Conservation (phyloP, 2,113 vertebrate species). For the Serilophus lunatus region DNA sequence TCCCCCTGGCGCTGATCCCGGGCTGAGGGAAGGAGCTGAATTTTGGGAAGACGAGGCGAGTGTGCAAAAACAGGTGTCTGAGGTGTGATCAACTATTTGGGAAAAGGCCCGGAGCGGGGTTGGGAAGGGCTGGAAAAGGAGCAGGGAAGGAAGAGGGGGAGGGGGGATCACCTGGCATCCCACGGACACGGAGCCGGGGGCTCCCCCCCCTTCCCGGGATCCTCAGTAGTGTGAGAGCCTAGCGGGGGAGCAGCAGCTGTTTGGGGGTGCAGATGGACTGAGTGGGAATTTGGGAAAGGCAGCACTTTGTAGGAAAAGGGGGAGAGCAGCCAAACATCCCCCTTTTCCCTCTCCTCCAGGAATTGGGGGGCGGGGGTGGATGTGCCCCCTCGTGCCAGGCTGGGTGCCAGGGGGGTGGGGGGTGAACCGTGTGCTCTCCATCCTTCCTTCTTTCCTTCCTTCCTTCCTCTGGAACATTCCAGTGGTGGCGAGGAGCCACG, state of each 20-base stretch:
- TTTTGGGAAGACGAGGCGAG: neutral
- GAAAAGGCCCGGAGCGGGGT: neutral
- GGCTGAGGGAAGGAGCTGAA: neutral
- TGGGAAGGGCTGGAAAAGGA: neutral
- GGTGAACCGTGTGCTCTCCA: slow-evolving; percentile 38
- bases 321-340: neutral
- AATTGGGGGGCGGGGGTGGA: neutral
- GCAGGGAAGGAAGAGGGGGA: neutral
- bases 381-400: neutral
- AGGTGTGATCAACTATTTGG: neutral
- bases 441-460: neutral
- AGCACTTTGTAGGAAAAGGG: neutral
- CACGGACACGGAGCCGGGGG: neutral
- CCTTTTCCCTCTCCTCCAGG: neutral
- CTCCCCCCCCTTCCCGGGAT: neutral
- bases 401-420: accelerated
- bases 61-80: neutral
- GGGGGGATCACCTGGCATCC: neutral
- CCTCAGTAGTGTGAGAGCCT: neutral
- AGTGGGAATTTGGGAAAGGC: neutral
- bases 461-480: slow-evolving; percentile 43
- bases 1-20: neutral
- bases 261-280: neutral
- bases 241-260: neutral
- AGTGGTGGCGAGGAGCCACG: slow-evolving; percentile 3